Conservation (phyloP, 1,140 invertebrate species). For the Lucilia sericata region DNA sequence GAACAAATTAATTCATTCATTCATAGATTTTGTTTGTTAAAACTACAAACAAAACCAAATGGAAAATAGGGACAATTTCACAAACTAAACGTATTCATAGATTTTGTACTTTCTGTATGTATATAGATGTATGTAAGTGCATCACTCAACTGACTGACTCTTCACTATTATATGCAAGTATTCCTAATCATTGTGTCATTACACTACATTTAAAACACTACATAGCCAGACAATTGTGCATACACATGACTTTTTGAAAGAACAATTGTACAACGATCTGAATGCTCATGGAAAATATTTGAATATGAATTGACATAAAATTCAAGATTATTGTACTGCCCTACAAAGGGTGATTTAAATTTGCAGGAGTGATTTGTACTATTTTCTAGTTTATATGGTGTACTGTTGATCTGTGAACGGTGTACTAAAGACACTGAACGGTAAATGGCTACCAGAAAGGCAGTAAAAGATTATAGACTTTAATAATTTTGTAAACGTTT, state of each 20-base stretch:
- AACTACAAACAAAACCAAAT: not conserved
- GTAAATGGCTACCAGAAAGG: too few relatives aligned
- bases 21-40: slow-evolving; percentile 21
- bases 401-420: too few relatives aligned
- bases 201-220: slow-evolving; percentile 14
- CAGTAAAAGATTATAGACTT: too few relatives aligned
- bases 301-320: slow-evolving; percentile 19
- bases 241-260: not conserved
- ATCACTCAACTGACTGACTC: too few relatives aligned
- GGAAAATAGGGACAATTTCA: not conserved
- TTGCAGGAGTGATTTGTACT: not conserved
- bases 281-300: slow-evolving; percentile 16
- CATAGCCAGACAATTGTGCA: slow-evolving; percentile 8
- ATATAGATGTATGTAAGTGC: not conserved
- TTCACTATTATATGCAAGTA: slow-evolving; percentile 8
- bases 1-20: not conserved
- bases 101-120: not conserved
- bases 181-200: slow-evolving; percentile 35
- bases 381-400: too few relatives aligned
- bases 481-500: too few relatives aligned
- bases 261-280: not conserved
- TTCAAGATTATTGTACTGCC: not conserved
- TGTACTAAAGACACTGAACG: too few relatives aligned
- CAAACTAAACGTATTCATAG: slow-evolving; percentile 17
- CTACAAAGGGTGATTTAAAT: not conserved